phyloP scores from a whole-genome alignment of 2,113 vertebrate genomes.

The Hippocampus zosterae region DNA sequence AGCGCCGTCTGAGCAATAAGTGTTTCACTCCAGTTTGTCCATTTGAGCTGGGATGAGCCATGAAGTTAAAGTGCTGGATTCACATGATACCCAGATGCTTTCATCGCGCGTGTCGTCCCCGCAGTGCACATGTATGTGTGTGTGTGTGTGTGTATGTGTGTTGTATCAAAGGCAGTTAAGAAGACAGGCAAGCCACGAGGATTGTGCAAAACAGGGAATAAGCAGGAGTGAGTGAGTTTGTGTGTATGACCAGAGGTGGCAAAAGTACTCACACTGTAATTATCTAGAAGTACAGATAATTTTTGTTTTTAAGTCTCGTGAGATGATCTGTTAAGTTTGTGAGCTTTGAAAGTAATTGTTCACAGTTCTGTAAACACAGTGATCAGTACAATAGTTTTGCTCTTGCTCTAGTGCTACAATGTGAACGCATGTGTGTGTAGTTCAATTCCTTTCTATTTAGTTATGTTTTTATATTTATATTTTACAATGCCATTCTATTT shows the following conservation, averaged over 20 bases:
- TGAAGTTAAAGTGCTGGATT: conserved; percentile 1
- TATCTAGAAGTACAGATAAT: background rate
- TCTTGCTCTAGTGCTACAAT: no score
- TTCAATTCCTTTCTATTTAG: no score
- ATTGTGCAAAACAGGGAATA: conserved; percentile 34
- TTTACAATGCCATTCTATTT: no score
- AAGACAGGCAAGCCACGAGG: conserved; percentile 10
- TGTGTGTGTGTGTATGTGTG: conserved; percentile 17
- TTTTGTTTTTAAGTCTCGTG: no score
- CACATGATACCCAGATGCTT: conserved; percentile 23
- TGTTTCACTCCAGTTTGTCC: background rate
- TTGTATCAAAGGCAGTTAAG: conserved; percentile 14
- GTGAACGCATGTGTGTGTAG: no score
- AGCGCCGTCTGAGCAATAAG: background rate
- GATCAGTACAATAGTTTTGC: no score
- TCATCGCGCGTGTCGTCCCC: background rate
- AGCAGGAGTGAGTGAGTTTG: conserved; percentile 28
- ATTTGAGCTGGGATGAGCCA: background rate
- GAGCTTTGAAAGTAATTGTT: no score
- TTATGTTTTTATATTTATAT: no score
- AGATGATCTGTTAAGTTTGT: no score
- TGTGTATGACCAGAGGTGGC: conserved; percentile 46
- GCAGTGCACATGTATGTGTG: conserved; percentile 9
- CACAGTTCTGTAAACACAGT: no score
- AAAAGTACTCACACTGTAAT: background rate